Evolutionary conservation across 1,140 invertebrate genomes (phyloP).

Genomic region (Calephelis nemesis): DNA sequence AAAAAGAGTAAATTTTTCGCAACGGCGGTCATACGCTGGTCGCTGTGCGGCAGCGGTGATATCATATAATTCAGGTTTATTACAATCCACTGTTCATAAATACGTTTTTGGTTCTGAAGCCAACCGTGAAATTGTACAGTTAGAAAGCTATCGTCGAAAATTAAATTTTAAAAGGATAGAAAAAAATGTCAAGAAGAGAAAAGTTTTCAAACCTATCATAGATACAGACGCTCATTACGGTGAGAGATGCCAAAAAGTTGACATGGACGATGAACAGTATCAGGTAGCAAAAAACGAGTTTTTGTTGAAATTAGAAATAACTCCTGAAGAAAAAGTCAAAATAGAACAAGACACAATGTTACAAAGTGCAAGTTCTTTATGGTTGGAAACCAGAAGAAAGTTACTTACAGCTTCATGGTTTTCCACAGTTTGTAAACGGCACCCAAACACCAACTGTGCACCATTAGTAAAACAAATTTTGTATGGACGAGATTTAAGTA

Average conservation of each 20-base stretch:
- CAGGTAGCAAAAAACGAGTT: neutral
- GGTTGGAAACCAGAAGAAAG: neutral
- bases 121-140: neutral
- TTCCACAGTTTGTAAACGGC: neutral
- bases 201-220: neutral
- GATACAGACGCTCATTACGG: neutral
- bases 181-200: neutral
- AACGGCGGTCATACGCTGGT: neutral
- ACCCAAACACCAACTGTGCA: neutral
- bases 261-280: neutral
- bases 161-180: neutral
- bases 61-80: neutral
- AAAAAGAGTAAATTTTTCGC: constrained; percentile 12
- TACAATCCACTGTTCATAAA: neutral
- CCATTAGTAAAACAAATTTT: neutral
- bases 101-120: neutral
- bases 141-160: neutral
- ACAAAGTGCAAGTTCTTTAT: neutral
- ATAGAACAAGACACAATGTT: neutral
- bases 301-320: neutral
- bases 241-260: neutral
- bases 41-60: constrained; percentile 1
- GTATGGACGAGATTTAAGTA: neutral
- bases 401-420: neutral
- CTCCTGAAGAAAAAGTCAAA: neutral